phyloP scores from a whole-genome alignment of 2,797 vertebrate genomes.

The Acropternis orthonyx region DNA sequence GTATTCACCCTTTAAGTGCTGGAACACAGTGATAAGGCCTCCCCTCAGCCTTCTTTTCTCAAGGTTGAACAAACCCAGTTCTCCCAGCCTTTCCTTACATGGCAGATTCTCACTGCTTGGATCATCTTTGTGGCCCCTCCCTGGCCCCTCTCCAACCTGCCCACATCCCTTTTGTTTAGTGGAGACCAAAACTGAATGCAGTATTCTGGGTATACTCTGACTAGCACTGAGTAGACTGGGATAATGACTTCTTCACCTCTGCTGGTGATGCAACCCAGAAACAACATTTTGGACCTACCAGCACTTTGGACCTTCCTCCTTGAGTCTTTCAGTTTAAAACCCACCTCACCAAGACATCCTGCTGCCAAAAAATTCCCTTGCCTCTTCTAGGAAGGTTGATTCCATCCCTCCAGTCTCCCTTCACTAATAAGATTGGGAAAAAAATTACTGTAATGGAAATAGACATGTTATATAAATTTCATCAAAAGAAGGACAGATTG shows the following conservation, averaged over 20 bases:
- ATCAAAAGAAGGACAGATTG: accelerated
- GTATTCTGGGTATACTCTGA: neutral
- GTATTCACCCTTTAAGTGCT: neutral
- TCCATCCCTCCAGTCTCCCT: neutral
- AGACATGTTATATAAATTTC: neutral
- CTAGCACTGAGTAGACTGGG: neutral
- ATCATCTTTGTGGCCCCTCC: neutral
- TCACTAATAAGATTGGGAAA: neutral
- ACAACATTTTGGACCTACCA: neutral
- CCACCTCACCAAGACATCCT: neutral
- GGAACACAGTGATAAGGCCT: neutral
- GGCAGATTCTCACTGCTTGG: neutral
- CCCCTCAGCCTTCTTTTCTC: neutral
- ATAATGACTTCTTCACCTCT: neutral
- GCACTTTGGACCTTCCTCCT: neutral
- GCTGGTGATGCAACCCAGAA: neutral
- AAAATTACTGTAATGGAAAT: neutral
- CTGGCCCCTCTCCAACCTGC: neutral
- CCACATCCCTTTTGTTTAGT: too few relatives aligned
- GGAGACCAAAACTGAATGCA: neutral
- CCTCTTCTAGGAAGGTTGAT: neutral
- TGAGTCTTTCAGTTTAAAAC: neutral
- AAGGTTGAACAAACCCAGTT: neutral
- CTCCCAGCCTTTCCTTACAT: neutral
- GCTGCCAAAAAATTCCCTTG: neutral